Conservation (phyloP, 1,140 invertebrate genomes). For the Argopecten irradians region DNA sequence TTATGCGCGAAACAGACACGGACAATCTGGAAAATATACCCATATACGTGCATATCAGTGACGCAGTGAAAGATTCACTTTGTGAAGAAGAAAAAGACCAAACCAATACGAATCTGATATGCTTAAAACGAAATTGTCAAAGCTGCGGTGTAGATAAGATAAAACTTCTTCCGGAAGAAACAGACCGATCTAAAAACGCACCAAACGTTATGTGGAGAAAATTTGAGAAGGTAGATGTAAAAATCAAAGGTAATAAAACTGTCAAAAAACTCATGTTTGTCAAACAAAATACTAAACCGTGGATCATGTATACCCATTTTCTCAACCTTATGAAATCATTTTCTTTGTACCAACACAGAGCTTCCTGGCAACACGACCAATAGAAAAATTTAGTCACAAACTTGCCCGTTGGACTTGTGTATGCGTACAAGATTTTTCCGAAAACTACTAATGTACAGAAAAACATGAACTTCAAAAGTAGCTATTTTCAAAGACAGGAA, state of each 20-base stretch:
- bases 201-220: not conserved
- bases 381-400: conserved; percentile 24
- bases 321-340: conserved; percentile 30
- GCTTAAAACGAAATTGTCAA: conserved; percentile 26
- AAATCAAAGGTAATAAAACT: not conserved
- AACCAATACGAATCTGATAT: not conserved
- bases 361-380: conserved; percentile 44
- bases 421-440: conserved; percentile 44
- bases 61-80: too few relatives aligned
- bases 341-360: conserved; percentile 36
- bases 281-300: conserved; percentile 36
- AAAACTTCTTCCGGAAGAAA: not conserved
- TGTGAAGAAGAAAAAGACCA: too few relatives aligned
- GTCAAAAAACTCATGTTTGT: conserved; percentile 31
- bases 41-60: too few relatives aligned
- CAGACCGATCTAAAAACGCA: not conserved
- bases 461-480: conserved; percentile 33
- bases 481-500: conserved; percentile 44
- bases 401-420: conserved; percentile 28
- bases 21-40: too few relatives aligned
- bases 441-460: conserved; percentile 39
- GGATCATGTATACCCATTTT: conserved; percentile 38
- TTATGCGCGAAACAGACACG: too few relatives aligned
- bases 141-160: conserved; percentile 6
- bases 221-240: not conserved